Base-by-base conservation (phyloP, 2,113 vertebrate species). In the Microtus pennsylvanicus region DNA sequence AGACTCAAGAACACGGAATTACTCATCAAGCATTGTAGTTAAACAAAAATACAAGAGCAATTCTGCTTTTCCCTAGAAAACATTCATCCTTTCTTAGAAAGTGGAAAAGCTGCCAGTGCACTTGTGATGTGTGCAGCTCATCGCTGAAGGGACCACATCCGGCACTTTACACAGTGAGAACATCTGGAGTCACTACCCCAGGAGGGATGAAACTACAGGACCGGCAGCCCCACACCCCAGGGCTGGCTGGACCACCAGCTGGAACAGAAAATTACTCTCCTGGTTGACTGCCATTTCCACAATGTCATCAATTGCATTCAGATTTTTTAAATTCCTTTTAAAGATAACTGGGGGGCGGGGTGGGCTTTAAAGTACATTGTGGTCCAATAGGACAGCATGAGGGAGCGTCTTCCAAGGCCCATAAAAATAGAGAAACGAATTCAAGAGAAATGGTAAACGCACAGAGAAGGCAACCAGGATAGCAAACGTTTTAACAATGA, bases 81-180 rank as follows among this genome's bases (percentile, higher is more conserved):
- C 35, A 63, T 81, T 47, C 38, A 42, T 52, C 21, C 76, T 75
- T 67, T 63, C 58, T 6, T 19, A 26, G 80, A 61, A 76, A 93
- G 33, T 28, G 55, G 50, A 91, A 95, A 94, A 63, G 16, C 38
- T 88, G 0, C 28, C 70, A 47, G 35, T 61, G 74, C 35, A 63
- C 82, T 89, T 96, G 50, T 67, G 93, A 50, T 91, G 80, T 91
- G n/a, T 11, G 90, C 50, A 19, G 12, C 14, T 87, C 50, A 80
- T 58, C 61, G 17, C 63, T 1, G 38, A 50, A 76, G 30, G 65
- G 38, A 72, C 33, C 89, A 83, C 19, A 45, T 92, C 63, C 86
- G 72, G 42, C 42, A 89, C 85, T 95, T 96, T 17, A 88, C 42
- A 52, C 72, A 93, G 81, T 88, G 22, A 96, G 74, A 94, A 96